A percentile compares a stretch with the other conserved stretches of the same genome.
phyloP scores from a whole-genome alignment of 2,113 vertebrate genomes.

The Pagrus major region DNA sequence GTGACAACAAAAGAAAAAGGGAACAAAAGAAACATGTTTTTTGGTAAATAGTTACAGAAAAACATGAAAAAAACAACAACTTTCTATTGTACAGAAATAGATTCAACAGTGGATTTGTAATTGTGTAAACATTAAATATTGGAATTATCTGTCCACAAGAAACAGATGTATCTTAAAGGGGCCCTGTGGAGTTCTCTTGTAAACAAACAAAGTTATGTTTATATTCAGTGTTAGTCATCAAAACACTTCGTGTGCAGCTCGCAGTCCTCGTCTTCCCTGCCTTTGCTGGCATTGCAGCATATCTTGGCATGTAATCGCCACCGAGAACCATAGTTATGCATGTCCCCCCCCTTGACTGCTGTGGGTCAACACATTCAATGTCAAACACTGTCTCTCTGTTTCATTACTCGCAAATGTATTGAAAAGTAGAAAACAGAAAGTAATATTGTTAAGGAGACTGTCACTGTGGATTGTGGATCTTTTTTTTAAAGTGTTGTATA shows the following conservation, averaged over 20 bases:
- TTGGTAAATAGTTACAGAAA: neutral
- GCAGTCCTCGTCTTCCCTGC: neutral
- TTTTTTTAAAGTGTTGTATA: no score
- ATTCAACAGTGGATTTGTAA: neutral
- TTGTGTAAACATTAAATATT: neutral
- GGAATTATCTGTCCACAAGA: neutral
- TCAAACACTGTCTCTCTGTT: no score
- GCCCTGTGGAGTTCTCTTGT: neutral
- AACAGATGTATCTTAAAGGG: neutral
- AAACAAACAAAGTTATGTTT: neutral
- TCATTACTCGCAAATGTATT: no score
- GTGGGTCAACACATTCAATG: no score
- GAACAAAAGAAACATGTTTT: no score
- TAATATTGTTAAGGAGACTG: no score
- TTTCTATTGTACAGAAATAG: conserved; percentile 18
- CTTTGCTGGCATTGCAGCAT: neutral
- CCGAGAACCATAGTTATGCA: no score
- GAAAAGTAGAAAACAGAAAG: no score
- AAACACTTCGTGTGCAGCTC: neutral
- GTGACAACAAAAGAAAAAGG: neutral
- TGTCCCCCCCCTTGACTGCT: no score
- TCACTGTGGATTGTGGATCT: no score
- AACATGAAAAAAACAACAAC: neutral
- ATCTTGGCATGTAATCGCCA: neutral
- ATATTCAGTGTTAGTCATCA: neutral